These are phyloP conservation scores for Callospermophilus lateralis DNA, from an alignment of 2,113 vertebrate genomes.

Conservation along the genomic window DNA sequence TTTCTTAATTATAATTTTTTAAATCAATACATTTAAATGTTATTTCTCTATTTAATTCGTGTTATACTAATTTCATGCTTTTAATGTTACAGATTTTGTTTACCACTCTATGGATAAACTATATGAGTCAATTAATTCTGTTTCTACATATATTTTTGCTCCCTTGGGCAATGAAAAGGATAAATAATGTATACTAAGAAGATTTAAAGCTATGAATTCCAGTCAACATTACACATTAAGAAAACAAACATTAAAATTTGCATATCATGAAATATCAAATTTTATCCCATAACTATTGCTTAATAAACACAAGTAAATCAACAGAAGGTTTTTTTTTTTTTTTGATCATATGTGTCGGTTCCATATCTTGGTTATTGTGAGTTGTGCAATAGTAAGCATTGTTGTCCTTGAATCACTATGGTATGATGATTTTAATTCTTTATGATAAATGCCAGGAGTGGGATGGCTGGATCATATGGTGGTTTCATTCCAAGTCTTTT, in stretches of 20 bases:
- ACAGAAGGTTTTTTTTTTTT: background rate
- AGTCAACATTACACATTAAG: background rate
- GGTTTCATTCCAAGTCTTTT: too few species aligned
- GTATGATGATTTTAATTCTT: too few species aligned
- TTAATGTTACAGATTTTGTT: constrained; percentile 36
- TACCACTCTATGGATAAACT: background rate
- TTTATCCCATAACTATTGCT: constrained; percentile 28
- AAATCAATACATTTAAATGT: constrained; percentile 18
- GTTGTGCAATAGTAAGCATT: too few species aligned
- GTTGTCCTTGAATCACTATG: too few species aligned
- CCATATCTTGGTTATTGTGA: too few species aligned
- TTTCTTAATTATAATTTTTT: constrained; percentile 32
- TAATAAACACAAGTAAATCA: constrained; percentile 57
- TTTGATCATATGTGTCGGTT: too few species aligned
- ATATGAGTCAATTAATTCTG: constrained; percentile 32
- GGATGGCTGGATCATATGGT: too few species aligned
- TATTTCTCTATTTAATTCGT: background rate
- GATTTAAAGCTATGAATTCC: constrained; percentile 38
- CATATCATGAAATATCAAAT: constrained; percentile 30
- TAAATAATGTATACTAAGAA: constrained; percentile 29
- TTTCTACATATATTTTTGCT: constrained; percentile 25
- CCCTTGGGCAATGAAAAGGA: background rate
- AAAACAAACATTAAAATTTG: constrained; percentile 62
- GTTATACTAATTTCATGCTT: constrained; percentile 20
- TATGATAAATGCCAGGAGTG: too few species aligned